Evolutionary conservation across 2,113 vertebrate species (phyloP).

Genomic region (Arothron firmamentum): DNA sequence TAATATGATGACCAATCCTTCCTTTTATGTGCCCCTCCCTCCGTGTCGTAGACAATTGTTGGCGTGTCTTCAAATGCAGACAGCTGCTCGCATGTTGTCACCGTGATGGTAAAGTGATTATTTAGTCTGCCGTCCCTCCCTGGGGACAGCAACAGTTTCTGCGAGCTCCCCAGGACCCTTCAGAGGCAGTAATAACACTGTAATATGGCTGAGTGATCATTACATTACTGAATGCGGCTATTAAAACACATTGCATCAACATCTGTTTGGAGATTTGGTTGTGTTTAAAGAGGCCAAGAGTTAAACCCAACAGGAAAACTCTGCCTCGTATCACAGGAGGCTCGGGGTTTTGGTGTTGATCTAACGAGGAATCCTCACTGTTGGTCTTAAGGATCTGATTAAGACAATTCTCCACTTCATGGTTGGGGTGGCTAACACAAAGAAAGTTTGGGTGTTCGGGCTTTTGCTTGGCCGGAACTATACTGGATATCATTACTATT

Average conservation of each 20-base stretch:
- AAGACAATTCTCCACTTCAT: background rate
- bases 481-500: slow-evolving; percentile 9
- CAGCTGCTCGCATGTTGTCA: slow-evolving; percentile 60
- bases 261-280: slow-evolving; percentile 46
- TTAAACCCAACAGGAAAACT: slow-evolving; percentile 15
- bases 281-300: slow-evolving; percentile 12
- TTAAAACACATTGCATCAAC: slow-evolving; percentile 55
- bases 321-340: slow-evolving; percentile 53
- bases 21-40: slow-evolving; percentile 38
- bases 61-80: slow-evolving; percentile 56
- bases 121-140: slow-evolving; percentile 65
- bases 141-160: slow-evolving; percentile 50
- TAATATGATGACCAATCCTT: slow-evolving; percentile 16
- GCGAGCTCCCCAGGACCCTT: slow-evolving; percentile 35
- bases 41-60: slow-evolving; percentile 35
- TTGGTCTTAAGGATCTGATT: background rate
- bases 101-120: slow-evolving; percentile 60
- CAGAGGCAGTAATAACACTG: slow-evolving; percentile 42
- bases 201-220: slow-evolving; percentile 52
- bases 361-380: background rate
- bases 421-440: background rate
- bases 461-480: slow-evolving; percentile 11
- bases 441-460: background rate
- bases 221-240: slow-evolving; percentile 43
- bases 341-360: slow-evolving; percentile 44